Percentiles rank a stretch among this genome's conserved stretches.
phyloP scores from a whole-genome alignment of 1,140 invertebrate species.

The Batillaria attramentaria region DNA sequence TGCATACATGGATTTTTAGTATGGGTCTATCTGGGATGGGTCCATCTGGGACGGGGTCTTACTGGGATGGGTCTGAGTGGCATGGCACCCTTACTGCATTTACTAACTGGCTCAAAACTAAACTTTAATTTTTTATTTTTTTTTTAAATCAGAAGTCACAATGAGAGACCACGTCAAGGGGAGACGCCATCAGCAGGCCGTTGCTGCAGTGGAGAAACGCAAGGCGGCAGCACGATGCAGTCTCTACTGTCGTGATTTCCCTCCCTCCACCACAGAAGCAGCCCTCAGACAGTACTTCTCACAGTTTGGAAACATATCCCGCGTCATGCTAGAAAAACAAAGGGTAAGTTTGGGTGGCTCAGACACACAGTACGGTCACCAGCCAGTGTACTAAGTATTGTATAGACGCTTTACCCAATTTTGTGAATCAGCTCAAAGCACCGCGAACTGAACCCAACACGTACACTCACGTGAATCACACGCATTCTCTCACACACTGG shows the following conservation, averaged over 20 bases:
- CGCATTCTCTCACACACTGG: neutral
- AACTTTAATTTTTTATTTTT: neutral
- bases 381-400: neutral
- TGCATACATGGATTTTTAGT: neutral
- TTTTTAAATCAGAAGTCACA: slow-evolving; percentile 23
- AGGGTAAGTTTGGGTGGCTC: slow-evolving; percentile 14
- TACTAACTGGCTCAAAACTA: neutral
- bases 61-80: neutral
- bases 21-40: neutral
- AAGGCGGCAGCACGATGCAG: slow-evolving; percentile 39
- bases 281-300: slow-evolving; percentile 46
- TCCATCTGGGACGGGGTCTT: neutral
- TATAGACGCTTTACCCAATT: neutral
- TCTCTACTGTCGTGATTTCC: slow-evolving; percentile 50
- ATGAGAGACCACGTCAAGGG: slow-evolving; percentile 43
- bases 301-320: slow-evolving; percentile 43
- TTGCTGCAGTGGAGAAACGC: slow-evolving; percentile 27
- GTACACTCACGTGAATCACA: too few relatives aligned
- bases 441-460: too few relatives aligned
- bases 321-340: slow-evolving; percentile 43
- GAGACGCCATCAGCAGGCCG: slow-evolving; percentile 38
- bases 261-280: slow-evolving; percentile 35
- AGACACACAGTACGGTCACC: neutral
- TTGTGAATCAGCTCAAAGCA: too few relatives aligned
- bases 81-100: neutral